Conservation (phyloP, 2,888 invertebrate genomes). For the Coleophora deauratella region DNA sequence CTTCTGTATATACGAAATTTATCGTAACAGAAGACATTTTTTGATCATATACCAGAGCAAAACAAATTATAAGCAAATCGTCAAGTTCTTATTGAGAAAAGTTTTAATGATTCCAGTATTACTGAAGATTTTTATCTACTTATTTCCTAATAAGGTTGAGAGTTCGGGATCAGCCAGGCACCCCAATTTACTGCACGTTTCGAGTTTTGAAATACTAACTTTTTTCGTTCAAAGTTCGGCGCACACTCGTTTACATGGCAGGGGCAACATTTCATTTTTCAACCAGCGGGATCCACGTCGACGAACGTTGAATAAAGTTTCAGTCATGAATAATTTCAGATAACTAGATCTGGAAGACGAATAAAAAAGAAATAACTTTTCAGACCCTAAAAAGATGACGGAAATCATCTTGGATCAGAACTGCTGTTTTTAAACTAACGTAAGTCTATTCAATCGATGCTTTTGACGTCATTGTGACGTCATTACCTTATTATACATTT, state of each 20-base stretch:
- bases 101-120: slow-evolving; percentile 40
- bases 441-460: slow-evolving; percentile 25
- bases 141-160: slow-evolving; percentile 6
- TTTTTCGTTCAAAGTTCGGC: not conserved
- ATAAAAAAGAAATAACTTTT: too few relatives aligned
- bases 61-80: too few relatives aligned
- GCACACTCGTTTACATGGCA: not conserved
- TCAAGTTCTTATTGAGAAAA: slow-evolving; percentile 20
- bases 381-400: too few relatives aligned
- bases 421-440: not conserved
- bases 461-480: slow-evolving; percentile 32
- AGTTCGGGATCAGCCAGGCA: not conserved
- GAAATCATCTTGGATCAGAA: too few relatives aligned
- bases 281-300: not conserved
- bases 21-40: too few relatives aligned
- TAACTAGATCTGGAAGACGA: too few relatives aligned
- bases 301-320: too few relatives aligned
- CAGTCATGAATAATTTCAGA: too few relatives aligned
- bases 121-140: slow-evolving; percentile 6
- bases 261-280: not conserved
- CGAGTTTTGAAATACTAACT: too few relatives aligned
- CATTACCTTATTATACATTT: slow-evolving; percentile 1
- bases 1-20: too few relatives aligned
- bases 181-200: too few relatives aligned
- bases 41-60: too few relatives aligned